Conservation (phyloP, 2,113 vertebrate genomes). For the Neodontobutis hainanensis region DNA sequence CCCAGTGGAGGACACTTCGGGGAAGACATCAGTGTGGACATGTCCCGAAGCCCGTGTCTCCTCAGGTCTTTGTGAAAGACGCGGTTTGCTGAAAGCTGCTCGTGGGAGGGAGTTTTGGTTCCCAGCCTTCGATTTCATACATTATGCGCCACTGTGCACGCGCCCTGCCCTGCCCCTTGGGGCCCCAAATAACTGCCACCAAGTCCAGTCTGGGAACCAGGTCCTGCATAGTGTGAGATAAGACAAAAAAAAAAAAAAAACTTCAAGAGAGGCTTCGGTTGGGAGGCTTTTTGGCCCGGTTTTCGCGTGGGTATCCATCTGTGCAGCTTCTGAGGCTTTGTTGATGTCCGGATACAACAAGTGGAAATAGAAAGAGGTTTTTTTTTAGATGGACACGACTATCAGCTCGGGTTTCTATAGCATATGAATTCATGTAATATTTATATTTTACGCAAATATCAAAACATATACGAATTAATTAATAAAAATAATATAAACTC, state of each 20-base stretch:
- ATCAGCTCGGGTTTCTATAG: no score
- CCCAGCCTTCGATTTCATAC: conserved; percentile 7
- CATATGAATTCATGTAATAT: no score
- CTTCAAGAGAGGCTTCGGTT: conserved; percentile 65
- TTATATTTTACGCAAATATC: no score
- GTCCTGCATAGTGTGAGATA: conserved; percentile 29
- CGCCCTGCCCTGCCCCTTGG: conserved; percentile 65
- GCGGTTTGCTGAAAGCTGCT: conserved; percentile 40
- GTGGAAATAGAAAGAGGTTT: conserved; percentile 9
- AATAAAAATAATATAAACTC: no score
- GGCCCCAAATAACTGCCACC: conserved; percentile 72
- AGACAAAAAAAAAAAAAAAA: conserved; percentile 35
- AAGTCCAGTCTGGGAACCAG: conserved; percentile 57
- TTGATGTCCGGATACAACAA: conserved; percentile 45
- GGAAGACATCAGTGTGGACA: neutral
- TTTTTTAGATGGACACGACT: neutral
- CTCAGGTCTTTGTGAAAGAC: neutral
- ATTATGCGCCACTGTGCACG: conserved; percentile 60
- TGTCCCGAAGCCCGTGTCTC: neutral
- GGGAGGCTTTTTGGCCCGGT: conserved; percentile 69
- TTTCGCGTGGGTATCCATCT: conserved; percentile 78
- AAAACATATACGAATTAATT: no score
- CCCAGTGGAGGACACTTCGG: neutral
- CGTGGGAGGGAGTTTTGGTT: conserved; percentile 11
- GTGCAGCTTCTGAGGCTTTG: conserved; percentile 67